These are phyloP conservation scores for Taphrorychus bicolor DNA, from an alignment of 2,888 invertebrate species.

Conservation along the genomic window DNA sequence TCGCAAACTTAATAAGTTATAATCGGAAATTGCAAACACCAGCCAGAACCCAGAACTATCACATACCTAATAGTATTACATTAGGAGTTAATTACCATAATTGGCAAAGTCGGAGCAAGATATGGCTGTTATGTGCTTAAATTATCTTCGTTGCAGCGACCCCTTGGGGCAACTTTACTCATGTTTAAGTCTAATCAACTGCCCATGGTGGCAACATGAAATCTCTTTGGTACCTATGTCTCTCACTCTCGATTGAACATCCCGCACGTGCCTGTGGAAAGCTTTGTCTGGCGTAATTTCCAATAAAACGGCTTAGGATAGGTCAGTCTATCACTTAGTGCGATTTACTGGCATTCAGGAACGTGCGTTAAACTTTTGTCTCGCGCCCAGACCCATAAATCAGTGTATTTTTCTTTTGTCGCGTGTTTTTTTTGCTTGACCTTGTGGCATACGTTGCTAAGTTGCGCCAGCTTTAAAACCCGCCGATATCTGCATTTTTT, in stretches of 20 bases:
- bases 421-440: background rate
- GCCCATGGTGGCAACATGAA: background rate
- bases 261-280: background rate
- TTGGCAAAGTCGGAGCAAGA: too few relatives aligned
- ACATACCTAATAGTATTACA: too few relatives aligned
- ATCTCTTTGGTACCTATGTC: background rate
- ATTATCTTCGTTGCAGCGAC: too few relatives aligned
- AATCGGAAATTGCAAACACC: too few relatives aligned
- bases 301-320: slow-evolving; percentile 10
- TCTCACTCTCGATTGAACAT: background rate
- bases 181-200: background rate
- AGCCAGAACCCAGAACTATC: too few relatives aligned
- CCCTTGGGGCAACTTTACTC: too few relatives aligned
- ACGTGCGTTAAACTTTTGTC: slow-evolving; percentile 3
- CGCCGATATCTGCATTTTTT: background rate
- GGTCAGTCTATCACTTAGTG: slow-evolving; percentile 5
- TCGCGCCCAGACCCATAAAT: slow-evolving; percentile 1
- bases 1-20: too few relatives aligned
- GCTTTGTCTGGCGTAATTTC: background rate
- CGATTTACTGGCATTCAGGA: slow-evolving; percentile 5
- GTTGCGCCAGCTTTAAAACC: background rate
- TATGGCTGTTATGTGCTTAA: too few relatives aligned
- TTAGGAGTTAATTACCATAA: too few relatives aligned
- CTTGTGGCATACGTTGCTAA: slow-evolving; percentile 4
- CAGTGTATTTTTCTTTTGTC: slow-evolving; percentile 5